Base-by-base conservation (phyloP, 1,140 invertebrate species). In the Patella vulgata region DNA sequence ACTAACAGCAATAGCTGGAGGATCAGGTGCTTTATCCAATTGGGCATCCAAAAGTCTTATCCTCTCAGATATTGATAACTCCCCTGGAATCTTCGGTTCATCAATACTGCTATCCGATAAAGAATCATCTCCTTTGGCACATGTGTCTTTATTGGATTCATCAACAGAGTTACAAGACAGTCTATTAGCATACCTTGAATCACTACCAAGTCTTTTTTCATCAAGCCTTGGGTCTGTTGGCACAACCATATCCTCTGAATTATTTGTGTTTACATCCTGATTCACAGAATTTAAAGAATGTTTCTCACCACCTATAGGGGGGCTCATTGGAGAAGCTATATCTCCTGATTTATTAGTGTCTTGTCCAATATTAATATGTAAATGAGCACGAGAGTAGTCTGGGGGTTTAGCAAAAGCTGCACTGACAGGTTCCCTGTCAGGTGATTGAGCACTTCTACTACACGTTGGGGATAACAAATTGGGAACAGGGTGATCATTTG, bases 1-100 rank as follows among this genome's bases (percentile, higher is more conserved):
- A 61, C 46, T 69, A 27, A 71, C 59, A 23, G 69, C 55, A 44
- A 68, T 59, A 36, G 73, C 64, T 28, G 64, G 54, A 21, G 61
- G 23, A 27, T 73, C 70, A 33, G 66, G 47, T 23, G 71, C 57
- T 54, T 72, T 69, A 59, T 70, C 69, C 42, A 69, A 47, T 12
- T 55, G n/a, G 12, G 66, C 95, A 83, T 97, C 95, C 17, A 98
- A 86, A 9, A 88, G 89, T 82, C 91, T 82, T 85, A 98, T 93
- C 59, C 95, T 86, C 79, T 97, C 94, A 73, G 97, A 94, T 52
- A 96, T 86, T 25, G 84, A 84, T 33, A 72, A 46, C 43, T 66
- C 63, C 19, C 56, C 63, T 40, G 63, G 55, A 8, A 52, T 54
- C 2, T 30, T 30, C 9, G 25, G 50, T 17, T 50, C 52, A 2